A percentile compares a stretch with the other conserved stretches of the same genome.
phyloP scores from a whole-genome alignment of 2,888 invertebrate species.

The Drosophila formosana region DNA sequence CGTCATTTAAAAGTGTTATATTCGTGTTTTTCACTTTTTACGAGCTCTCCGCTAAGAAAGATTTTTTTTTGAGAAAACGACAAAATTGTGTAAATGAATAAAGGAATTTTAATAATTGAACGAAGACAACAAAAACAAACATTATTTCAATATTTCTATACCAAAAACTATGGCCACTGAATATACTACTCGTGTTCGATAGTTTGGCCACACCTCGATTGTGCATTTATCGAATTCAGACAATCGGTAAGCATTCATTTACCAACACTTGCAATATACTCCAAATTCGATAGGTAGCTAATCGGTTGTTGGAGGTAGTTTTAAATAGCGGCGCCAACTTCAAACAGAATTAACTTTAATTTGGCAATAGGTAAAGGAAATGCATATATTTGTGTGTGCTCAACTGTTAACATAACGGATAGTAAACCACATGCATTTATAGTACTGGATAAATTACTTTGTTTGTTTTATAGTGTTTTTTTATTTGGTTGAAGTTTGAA shows the following conservation, averaged over 20 bases:
- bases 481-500: slow-evolving; percentile 9
- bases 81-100: too few species aligned
- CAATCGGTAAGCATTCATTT: background rate
- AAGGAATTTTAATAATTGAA: too few species aligned
- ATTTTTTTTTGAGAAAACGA: too few species aligned
- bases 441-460: slow-evolving; percentile 18
- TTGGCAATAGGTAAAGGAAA: background rate
- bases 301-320: background rate
- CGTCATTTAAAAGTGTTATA: too few species aligned
- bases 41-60: too few species aligned
- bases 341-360: background rate
- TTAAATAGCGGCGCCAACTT: background rate
- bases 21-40: too few species aligned
- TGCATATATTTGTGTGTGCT: background rate
- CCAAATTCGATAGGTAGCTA: background rate
- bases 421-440: background rate
- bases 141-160: too few species aligned
- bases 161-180: too few species aligned
- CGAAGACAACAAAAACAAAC: too few species aligned
- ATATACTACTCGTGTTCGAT: background rate
- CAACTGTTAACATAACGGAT: background rate
- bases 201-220: slow-evolving; percentile 1
- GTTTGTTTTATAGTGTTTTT: slow-evolving; percentile 19
- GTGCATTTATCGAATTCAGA: background rate
- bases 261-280: background rate